phyloP scores from a whole-genome alignment of 1,140 invertebrate species.

The Arion vulgaris region DNA sequence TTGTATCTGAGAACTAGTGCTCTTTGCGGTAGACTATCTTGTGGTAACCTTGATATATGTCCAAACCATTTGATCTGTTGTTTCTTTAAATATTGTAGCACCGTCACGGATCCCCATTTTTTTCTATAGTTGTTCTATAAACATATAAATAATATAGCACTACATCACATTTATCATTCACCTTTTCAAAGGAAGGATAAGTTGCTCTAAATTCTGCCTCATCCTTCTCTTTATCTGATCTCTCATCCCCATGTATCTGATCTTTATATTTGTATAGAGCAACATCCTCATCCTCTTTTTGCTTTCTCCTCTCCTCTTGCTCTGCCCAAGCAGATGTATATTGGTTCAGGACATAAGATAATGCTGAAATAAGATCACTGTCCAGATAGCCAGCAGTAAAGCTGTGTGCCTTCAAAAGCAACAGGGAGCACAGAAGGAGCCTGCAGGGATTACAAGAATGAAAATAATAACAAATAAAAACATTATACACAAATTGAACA shows the following conservation, averaged over 20 bases:
- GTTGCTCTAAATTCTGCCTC: conserved; percentile 80
- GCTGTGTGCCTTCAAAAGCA: conserved; percentile 53
- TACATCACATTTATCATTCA: conserved; percentile 34
- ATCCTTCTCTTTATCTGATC: conserved; percentile 83
- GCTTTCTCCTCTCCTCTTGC: conserved; percentile 80
- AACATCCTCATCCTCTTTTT: conserved; percentile 82
- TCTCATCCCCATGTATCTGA: conserved; percentile 65
- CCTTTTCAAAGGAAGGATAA: conserved; percentile 84
- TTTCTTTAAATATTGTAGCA: too few relatives aligned
- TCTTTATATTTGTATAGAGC: conserved; percentile 86
- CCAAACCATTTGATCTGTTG: too few relatives aligned
- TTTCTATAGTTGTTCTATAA: too few relatives aligned
- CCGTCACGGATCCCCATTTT: too few relatives aligned
- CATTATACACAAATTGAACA: conserved; percentile 16
- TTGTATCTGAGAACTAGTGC: too few relatives aligned
- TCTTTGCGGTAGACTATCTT: too few relatives aligned
- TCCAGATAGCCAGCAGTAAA: conserved; percentile 51
- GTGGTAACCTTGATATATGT: too few relatives aligned
- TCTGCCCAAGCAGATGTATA: conserved; percentile 82
- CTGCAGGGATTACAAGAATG: conserved; percentile 49
- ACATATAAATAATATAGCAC: neutral
- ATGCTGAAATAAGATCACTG: conserved; percentile 43
- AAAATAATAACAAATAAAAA: neutral
- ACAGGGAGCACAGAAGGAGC: conserved; percentile 57
- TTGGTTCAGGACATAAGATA: conserved; percentile 54